Base-by-base conservation (phyloP, 2,113 vertebrate genomes). In the Pomatorhinus ruficollis region DNA sequence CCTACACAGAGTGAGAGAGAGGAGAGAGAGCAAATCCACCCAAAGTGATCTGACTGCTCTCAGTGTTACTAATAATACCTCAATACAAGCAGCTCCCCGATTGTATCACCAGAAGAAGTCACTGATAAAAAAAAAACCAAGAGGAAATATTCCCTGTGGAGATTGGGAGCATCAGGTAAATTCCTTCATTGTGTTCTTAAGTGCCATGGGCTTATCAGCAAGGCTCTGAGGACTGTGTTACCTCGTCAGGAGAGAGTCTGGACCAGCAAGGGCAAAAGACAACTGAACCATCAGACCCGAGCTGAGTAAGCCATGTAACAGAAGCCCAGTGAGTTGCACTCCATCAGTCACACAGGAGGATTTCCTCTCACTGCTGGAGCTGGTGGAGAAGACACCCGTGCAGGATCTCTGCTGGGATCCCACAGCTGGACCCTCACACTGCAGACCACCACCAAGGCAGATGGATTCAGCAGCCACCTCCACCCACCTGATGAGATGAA, bases 71-170 rank as follows among this genome's bases (percentile, higher is more conserved):
- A 97, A 93, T 91, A 97, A 93, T 31, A 78, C 77, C 83, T 64
- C 89, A 85, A 50, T 61, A 82, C 4, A 35, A 70, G 90, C 72
- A 39, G 74, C 42, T 84, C 65, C 63, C 91, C 83, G 94, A 97
- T 94, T 80, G 11, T 80, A 92, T 94, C 96, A 87, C 45, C 35
- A 64, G 65, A 64, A 87, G 65, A 72, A 91, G 87, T 39, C 88
- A 74, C 82, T 68, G 89, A 97, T 97, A 97, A 93, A 96, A 66
- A 96, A 66, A 90, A 57, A 25, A 57, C 37, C 71, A 89, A 96
- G 79, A 93, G 65, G 91, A 85, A 95, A 86, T 91, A 95, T 87
- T 49, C 86, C 94, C 23, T 16, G 70, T 65, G 75, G 77, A 97
- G 85, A 95, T 3, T 52, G 76, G 77, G 56, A 94, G 91, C 87